phyloP scores from a whole-genome alignment of 2,797 vertebrate species.

The Thalassophryne amazonica region DNA sequence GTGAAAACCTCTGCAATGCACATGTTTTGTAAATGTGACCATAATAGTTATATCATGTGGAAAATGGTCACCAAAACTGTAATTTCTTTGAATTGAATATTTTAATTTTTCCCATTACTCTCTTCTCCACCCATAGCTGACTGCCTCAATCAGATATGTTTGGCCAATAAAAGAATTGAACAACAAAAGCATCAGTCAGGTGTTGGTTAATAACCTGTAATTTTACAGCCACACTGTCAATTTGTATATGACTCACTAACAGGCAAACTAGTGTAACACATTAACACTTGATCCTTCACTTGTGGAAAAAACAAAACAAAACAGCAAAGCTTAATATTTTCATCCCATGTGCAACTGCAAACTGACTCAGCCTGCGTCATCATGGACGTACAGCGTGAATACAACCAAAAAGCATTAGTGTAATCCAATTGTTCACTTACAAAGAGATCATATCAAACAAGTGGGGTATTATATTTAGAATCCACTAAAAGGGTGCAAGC shows the following conservation, averaged over 20 bases:
- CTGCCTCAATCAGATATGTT: no score
- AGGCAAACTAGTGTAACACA: slow-evolving; percentile 17
- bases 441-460: slow-evolving; percentile 13
- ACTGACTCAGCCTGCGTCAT: slow-evolving; percentile 49
- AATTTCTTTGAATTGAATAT: no score
- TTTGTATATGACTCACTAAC: slow-evolving; percentile 34
- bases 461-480: background rate
- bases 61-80: no score
- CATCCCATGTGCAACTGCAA: slow-evolving; percentile 27
- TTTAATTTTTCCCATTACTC: no score
- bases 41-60: no score
- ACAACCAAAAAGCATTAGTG: slow-evolving; percentile 28
- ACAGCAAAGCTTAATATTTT: slow-evolving; percentile 49
- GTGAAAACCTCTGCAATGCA: no score
- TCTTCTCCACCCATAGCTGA: no score
- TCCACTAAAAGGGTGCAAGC: slow-evolving; percentile 3
- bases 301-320: slow-evolving; percentile 21
- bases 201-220: slow-evolving; percentile 18
- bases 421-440: slow-evolving; percentile 4
- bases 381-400: slow-evolving; percentile 36
- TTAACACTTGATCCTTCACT: slow-evolving; percentile 37
- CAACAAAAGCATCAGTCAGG: no score
- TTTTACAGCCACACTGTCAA: background rate
- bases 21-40: no score
- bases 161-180: no score